Percentiles rank a stretch among this genome's conserved stretches.
These are phyloP conservation scores for Calameuta idolon DNA, from an alignment of 2,888 invertebrate species.

Conservation along the genomic window DNA sequence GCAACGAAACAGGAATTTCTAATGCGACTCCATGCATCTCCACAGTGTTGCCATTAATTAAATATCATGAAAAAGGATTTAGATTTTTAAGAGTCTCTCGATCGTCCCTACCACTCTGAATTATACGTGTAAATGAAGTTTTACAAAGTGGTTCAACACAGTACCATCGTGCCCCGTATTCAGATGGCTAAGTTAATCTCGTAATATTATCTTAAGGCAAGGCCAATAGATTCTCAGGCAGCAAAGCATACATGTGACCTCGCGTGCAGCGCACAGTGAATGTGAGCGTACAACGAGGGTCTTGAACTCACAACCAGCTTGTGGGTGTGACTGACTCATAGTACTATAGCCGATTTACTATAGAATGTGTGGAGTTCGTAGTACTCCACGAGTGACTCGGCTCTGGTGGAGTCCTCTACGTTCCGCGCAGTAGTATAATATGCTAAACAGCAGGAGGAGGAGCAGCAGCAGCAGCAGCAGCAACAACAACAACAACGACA, in stretches of 20 bases:
- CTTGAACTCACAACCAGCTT: slow-evolving; percentile 61
- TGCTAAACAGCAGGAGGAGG: slow-evolving; percentile 29
- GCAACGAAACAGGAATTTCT: slow-evolving; percentile 9
- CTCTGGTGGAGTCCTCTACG: slow-evolving; percentile 27
- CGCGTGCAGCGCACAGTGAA: slow-evolving; percentile 38
- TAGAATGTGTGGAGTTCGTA: slow-evolving; percentile 54
- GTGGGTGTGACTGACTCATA: slow-evolving; percentile 66
- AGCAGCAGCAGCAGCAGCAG: slow-evolving; percentile 17
- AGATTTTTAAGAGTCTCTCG: background rate
- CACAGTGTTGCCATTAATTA: background rate
- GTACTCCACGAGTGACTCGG: slow-evolving; percentile 46
- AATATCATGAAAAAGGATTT: background rate
- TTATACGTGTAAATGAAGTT: background rate
- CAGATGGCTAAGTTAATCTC: slow-evolving; percentile 22
- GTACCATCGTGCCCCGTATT: background rate
- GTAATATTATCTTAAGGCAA: slow-evolving; percentile 37
- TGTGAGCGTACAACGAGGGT: slow-evolving; percentile 56
- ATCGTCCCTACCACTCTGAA: background rate
- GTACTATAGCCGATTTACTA: slow-evolving; percentile 65
- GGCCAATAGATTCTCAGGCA: slow-evolving; percentile 47
- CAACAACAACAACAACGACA: slow-evolving; percentile 12
- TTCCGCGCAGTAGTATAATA: slow-evolving; percentile 20
- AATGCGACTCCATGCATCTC: background rate
- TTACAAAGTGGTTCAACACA: background rate
- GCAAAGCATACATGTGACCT: slow-evolving; percentile 51